Evolutionary conservation across 2,113 vertebrate species (phyloP).

Genomic region (Halichoerus grypus): DNA sequence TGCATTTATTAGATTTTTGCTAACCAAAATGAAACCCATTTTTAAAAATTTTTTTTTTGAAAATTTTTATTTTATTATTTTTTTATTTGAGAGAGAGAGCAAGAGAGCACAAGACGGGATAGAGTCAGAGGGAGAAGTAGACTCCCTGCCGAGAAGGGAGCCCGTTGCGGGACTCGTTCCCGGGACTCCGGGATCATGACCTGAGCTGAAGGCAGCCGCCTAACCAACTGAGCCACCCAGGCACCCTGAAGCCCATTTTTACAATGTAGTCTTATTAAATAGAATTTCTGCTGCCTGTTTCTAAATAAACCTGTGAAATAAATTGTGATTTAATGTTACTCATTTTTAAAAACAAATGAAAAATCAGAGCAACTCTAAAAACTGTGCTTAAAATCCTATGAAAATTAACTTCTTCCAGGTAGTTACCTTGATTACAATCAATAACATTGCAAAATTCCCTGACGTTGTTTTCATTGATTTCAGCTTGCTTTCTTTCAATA

Average conservation of each 20-base stretch:
- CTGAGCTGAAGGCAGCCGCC: too few relatives aligned
- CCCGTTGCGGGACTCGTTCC: too few relatives aligned
- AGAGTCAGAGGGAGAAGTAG: too few relatives aligned
- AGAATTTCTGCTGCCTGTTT: conserved; percentile 39
- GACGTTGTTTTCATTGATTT: conserved; percentile 99
- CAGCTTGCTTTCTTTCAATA: conserved; percentile 99
- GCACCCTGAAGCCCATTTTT: conserved; percentile 38
- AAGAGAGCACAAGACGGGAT: too few relatives aligned
- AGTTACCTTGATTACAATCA: conserved; percentile 99
- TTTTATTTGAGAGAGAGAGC: too few relatives aligned
- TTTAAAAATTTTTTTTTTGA: background rate
- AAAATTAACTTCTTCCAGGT: conserved; percentile 84
- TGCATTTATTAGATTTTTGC: conserved; percentile 47
- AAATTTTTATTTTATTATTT: too few relatives aligned
- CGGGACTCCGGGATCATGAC: too few relatives aligned
- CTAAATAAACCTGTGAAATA: conserved; percentile 56
- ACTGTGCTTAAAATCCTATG: conserved; percentile 74
- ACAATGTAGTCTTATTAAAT: conserved; percentile 47
- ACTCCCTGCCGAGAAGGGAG: too few relatives aligned
- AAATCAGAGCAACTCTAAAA: conserved; percentile 64
- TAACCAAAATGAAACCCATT: conserved; percentile 58
- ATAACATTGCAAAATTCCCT: conserved; percentile 99
- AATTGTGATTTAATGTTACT: conserved; percentile 57
- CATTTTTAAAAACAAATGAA: conserved; percentile 68
- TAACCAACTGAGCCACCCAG: too few relatives aligned